Evolutionary conservation across 2,888 invertebrate species (phyloP), one percentile per base, ranked within the genome.

Genomic region (Morpho deidamia): DNA sequence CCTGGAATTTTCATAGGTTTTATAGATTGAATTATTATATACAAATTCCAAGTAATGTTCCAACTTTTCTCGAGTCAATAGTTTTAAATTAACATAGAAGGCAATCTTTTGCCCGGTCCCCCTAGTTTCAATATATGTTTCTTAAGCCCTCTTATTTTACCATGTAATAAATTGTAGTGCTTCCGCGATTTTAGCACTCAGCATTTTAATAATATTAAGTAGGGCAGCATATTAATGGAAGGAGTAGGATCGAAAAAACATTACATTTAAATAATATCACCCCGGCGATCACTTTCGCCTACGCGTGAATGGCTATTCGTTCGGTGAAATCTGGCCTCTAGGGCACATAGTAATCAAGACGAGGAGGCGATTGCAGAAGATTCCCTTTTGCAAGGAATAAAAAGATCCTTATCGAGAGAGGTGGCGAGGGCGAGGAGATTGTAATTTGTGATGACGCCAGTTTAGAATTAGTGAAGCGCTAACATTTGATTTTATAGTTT

Each of bases 251-350:
- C 81, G 86, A 85, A 83, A 87, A 87, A 83, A 87, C 81, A 86
- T 88, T 80, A 86, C 87, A 85, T 87, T 87, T 86, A 87, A 87
- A 88, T 85, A 88, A 89, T 84, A 87, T 83, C 81, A 86, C 88
- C 88, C 88, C 60, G 73, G 87, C 74, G 88, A 84, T 86, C 87
- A 86, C 80, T 89, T 86, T 80, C 75, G 72, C 71, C 76, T 76
- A 78, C 80, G 80, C 82, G 78, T 74, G 79, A 81, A 83, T 68
- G 79, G 81, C 82, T 81, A 85, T 87, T 80, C 82, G 74, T 74
- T 79, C 74, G 81, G 74, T 76, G 83, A 81, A 84, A 84, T 81
- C 84, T 82, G 79, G 78, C 81, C 86, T 86, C 87, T 67, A 77
- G 85, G 86, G 88, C 77, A 76, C 78, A 79, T 74, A 72, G 84